A percentile compares a stretch with the other conserved stretches of the same genome.
Evolutionary conservation across 1,140 invertebrate genomes (phyloP).

Genomic region (Leptestheria dahalacensis): DNA sequence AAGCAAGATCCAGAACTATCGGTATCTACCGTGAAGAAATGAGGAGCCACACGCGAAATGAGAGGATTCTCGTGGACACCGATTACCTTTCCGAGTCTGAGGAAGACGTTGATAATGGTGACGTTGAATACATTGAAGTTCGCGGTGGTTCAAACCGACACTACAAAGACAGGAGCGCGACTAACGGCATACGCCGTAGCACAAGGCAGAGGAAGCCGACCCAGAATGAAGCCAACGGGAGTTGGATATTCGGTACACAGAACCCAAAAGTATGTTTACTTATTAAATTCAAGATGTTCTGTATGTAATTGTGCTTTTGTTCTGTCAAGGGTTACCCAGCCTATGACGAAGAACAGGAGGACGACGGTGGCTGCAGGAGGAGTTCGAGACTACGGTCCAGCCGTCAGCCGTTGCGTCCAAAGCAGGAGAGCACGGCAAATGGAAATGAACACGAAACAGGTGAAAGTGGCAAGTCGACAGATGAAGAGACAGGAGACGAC

Average conservation of each 20-base stretch:
- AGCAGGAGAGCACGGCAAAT: background rate
- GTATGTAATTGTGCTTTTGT: background rate
- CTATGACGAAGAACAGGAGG: background rate
- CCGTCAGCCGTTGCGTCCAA: background rate
- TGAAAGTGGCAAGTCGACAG: background rate
- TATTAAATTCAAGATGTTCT: background rate
- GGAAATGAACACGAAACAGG: background rate
- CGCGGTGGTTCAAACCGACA: no score
- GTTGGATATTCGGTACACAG: background rate
- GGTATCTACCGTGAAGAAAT: no score
- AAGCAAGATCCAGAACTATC: no score
- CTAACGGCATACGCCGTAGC: no score
- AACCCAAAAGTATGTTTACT: background rate
- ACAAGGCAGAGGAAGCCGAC: no score
- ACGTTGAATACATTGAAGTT: no score
- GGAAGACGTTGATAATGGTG: no score
- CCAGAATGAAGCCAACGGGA: no score
- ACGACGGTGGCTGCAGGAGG: background rate
- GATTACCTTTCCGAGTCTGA: no score
- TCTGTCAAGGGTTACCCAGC: background rate
- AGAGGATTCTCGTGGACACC: no score
- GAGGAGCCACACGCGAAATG: no score
- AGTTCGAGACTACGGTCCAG: background rate
- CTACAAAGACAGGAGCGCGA: no score
- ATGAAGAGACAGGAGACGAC: background rate